Conservation (phyloP, 2,888 invertebrate genomes). For the Phaedon cochleariae region DNA sequence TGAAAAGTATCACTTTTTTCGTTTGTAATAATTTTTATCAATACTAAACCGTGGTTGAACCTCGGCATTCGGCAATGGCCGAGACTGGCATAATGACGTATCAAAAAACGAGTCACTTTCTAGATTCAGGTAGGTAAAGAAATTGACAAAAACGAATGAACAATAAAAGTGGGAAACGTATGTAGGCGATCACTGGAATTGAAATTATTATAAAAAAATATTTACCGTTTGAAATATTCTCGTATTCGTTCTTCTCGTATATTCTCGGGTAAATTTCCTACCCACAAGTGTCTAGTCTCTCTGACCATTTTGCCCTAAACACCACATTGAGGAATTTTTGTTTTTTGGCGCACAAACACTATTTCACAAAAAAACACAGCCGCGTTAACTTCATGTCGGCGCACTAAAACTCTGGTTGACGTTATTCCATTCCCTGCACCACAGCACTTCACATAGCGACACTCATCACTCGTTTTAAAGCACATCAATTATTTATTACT, state of each 20-base stretch:
- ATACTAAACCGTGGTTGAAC: no score
- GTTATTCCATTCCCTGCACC: slow-evolving; percentile 39
- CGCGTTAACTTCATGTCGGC: slow-evolving; percentile 55
- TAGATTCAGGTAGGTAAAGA: no score
- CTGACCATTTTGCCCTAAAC: slow-evolving; percentile 99
- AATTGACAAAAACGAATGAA: no score
- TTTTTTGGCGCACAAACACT: slow-evolving; percentile 64
- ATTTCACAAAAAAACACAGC: slow-evolving; percentile 58
- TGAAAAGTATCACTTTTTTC: no score
- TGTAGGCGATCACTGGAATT: no score
- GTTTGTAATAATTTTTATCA: no score
- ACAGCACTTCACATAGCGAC: slow-evolving; percentile 41
- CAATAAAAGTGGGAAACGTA: no score
- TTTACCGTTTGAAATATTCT: slow-evolving; percentile 97
- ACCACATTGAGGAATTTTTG: slow-evolving; percentile 86
- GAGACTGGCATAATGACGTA: no score
- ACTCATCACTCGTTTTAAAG: slow-evolving; percentile 37
- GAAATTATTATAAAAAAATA: no score
- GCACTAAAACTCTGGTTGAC: slow-evolving; percentile 40
- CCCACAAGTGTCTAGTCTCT: slow-evolving; percentile 99
- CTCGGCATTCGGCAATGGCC: no score
- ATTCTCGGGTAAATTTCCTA: slow-evolving; percentile 99
- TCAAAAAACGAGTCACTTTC: no score
- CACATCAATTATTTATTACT: slow-evolving; percentile 34
- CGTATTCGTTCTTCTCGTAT: slow-evolving; percentile 96